phyloP scores from a whole-genome alignment of 2,888 invertebrate species.

The Drosophila niveifrons region DNA sequence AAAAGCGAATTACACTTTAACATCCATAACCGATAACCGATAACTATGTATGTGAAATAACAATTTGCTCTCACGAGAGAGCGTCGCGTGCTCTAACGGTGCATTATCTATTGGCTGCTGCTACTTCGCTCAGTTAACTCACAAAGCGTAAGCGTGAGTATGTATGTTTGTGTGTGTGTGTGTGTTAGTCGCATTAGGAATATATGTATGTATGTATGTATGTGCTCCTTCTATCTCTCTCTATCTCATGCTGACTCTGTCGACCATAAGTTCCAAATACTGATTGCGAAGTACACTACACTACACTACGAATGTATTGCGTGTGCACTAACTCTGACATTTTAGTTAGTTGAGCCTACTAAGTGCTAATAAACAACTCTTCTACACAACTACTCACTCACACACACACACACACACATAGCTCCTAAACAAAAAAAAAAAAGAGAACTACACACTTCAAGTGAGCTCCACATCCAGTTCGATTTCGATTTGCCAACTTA shows the following conservation, averaged over 20 bases:
- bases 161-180: background rate
- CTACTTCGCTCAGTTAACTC: background rate
- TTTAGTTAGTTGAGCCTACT: conserved; percentile 44
- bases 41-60: conserved; percentile 25
- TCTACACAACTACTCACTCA: conserved; percentile 12
- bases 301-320: conserved; percentile 47
- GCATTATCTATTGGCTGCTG: conserved; percentile 16
- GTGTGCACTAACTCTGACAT: conserved; percentile 15
- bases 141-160: background rate
- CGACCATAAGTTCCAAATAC: conserved; percentile 55
- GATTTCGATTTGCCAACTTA: conserved; percentile 84
- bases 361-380: conserved; percentile 31
- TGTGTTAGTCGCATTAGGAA: background rate
- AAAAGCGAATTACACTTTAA: conserved; percentile 15
- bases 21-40: conserved; percentile 12
- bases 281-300: conserved; percentile 58
- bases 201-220: conserved; percentile 2
- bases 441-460: background rate
- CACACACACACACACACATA: conserved; percentile 10
- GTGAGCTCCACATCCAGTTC: conserved; percentile 4
- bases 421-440: conserved; percentile 17
- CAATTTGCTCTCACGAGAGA: conserved; percentile 36
- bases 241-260: conserved; percentile 19
- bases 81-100: conserved; percentile 33
- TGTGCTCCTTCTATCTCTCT: background rate